phyloP scores from a whole-genome alignment of 2,888 invertebrate genomes.

The Entomobrya multifasciata region DNA sequence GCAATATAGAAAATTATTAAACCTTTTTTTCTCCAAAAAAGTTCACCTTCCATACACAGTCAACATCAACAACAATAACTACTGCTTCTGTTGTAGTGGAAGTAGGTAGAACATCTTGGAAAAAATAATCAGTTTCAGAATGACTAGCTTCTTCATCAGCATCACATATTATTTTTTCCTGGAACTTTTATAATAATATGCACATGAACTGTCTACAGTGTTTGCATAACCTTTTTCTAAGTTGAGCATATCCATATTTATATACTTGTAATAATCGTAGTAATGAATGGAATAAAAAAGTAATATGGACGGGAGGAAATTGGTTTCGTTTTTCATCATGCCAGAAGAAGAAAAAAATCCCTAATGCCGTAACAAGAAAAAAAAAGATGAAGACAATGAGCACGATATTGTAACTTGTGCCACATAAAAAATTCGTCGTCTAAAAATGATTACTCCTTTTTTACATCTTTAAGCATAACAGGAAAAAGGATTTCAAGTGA shows the following conservation, averaged over 20 bases:
- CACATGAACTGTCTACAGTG: background rate
- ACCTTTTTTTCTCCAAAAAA: background rate
- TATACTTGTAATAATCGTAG: background rate
- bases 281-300: constrained; percentile 18
- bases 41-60: constrained; percentile 16
- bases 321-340: constrained; percentile 45
- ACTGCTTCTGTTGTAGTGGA: background rate
- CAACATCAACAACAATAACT: constrained; percentile 1
- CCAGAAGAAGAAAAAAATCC: constrained; percentile 1
- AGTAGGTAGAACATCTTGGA: background rate
- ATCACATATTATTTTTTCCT: constrained; percentile 15
- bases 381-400: background rate
- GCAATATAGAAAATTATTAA: constrained; percentile 11
- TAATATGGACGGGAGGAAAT: constrained; percentile 25
- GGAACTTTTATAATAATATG: background rate
- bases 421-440: too few species aligned
- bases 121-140: background rate
- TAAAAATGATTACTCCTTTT: too few species aligned
- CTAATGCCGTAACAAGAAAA: background rate
- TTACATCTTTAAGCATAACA: too few species aligned
- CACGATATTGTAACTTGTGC: too few species aligned
- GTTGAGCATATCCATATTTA: background rate
- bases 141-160: background rate
- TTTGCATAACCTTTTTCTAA: too few species aligned
- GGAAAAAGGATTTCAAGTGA: too few species aligned